Evolutionary conservation across 2,888 invertebrate species (phyloP).

Genomic region (Tachina lurida): DNA sequence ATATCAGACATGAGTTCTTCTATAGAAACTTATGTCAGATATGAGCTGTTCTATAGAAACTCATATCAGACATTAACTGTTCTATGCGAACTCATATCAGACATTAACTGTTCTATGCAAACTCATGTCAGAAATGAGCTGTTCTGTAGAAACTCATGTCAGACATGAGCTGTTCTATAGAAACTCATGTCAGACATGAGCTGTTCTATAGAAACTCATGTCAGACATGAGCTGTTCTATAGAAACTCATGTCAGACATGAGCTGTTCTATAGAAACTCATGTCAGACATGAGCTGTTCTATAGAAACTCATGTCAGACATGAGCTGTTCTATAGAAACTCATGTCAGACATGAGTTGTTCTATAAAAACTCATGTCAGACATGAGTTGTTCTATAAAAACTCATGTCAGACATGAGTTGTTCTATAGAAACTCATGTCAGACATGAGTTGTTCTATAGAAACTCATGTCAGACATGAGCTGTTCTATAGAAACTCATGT

Average conservation of each 20-base stretch:
- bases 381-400: not conserved
- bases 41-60: too few species aligned
- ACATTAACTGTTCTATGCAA: too few species aligned
- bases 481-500: not conserved
- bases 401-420: not conserved
- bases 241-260: not conserved
- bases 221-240: not conserved
- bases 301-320: not conserved
- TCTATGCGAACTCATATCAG: too few species aligned
- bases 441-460: not conserved
- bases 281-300: not conserved
- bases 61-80: too few species aligned
- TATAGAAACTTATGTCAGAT: too few species aligned
- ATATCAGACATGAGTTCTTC: not conserved
- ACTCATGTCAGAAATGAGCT: too few species aligned
- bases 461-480: too few species aligned
- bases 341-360: too few species aligned
- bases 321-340: not conserved
- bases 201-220: constrained; percentile 1
- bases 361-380: not conserved
- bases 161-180: too few species aligned
- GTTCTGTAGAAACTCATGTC: too few species aligned
- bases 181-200: too few species aligned
- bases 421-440: not conserved
- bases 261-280: not conserved